These are phyloP conservation scores for Trissolcus japonicus DNA, from an alignment of 2,888 invertebrate species.

Conservation along the genomic window DNA sequence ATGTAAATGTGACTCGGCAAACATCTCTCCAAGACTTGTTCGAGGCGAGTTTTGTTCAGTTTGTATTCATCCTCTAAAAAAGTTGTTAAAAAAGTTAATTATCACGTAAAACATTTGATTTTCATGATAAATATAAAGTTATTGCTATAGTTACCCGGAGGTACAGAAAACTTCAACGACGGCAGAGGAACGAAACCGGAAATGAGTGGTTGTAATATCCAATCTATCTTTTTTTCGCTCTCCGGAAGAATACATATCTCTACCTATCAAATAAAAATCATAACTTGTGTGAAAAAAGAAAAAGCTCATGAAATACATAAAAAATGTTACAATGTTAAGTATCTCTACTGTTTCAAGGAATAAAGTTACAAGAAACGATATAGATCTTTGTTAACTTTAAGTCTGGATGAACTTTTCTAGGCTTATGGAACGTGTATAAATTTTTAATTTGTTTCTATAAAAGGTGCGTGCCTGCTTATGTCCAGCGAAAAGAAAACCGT, in stretches of 20 bases:
- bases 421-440: no score
- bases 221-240: constrained; percentile 81
- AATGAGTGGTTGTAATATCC: constrained; percentile 86
- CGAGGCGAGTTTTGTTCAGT: constrained; percentile 77
- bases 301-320: no score
- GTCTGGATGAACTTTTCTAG: no score
- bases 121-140: constrained; percentile 16
- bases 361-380: no score
- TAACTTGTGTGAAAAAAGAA: neutral
- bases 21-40: constrained; percentile 79
- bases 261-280: constrained; percentile 64
- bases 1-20: constrained; percentile 82
- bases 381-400: no score
- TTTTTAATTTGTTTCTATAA: no score
- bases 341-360: no score
- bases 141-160: constrained; percentile 64
- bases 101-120: constrained; percentile 11
- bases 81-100: constrained; percentile 26
- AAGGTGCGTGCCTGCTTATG: constrained; percentile 85
- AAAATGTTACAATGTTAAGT: no score
- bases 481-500: constrained; percentile 96
- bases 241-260: constrained; percentile 79
- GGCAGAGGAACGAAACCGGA: constrained; percentile 81
- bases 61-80: constrained; percentile 72
- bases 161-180: constrained; percentile 77